A percentile compares a stretch with the other conserved stretches of the same genome.
Evolutionary conservation across 2,888 invertebrate genomes (phyloP).

Genomic region (Nowickia ferox): DNA sequence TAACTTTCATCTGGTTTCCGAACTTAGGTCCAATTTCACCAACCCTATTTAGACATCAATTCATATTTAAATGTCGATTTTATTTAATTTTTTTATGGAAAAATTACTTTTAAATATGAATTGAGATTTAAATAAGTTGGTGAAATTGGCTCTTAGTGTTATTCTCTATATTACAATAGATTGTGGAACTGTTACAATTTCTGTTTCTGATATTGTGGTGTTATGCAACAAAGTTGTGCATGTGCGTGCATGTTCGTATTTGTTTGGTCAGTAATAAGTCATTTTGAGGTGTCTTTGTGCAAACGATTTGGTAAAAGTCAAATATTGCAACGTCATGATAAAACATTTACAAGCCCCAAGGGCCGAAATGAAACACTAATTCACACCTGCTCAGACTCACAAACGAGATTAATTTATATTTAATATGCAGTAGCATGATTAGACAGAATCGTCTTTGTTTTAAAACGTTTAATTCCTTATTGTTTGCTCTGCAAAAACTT

Average conservation of each 20-base stretch:
- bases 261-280: slow-evolving; percentile 3
- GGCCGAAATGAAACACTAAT: not conserved
- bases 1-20: slow-evolving; percentile 35
- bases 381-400: not conserved
- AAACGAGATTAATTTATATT: not conserved
- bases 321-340: not conserved
- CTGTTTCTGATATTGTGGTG: slow-evolving; percentile 16
- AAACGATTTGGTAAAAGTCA: not conserved
- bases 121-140: too few relatives aligned
- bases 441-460: too few relatives aligned
- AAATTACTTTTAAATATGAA: too few relatives aligned
- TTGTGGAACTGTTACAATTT: not conserved
- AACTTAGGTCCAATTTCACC: too few relatives aligned
- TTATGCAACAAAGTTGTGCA: not conserved
- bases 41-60: too few relatives aligned
- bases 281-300: not conserved
- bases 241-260: not conserved
- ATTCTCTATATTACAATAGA: not conserved
- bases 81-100: too few relatives aligned
- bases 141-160: too few relatives aligned
- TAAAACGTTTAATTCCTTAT: too few relatives aligned
- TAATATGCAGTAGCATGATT: not conserved
- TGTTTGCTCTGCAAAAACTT: too few relatives aligned
- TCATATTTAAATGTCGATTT: too few relatives aligned
- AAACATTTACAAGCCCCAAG: not conserved